phyloP scores from a whole-genome alignment of 2,797 vertebrate species.

The Taeniopygia guttata region DNA sequence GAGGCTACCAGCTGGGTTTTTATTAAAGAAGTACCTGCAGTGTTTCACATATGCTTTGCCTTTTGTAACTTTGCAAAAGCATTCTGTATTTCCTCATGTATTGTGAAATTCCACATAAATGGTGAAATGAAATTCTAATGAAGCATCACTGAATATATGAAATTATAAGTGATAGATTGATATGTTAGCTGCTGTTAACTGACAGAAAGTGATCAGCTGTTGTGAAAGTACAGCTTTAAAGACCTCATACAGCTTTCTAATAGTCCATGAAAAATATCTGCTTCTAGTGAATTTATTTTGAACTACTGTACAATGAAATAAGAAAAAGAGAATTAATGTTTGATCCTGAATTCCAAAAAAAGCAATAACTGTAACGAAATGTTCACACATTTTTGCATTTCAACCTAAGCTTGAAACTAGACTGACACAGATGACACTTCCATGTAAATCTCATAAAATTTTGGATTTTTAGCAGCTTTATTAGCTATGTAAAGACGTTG shows the following conservation, averaged over 20 bases:
- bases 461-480: neutral
- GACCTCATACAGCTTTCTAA: neutral
- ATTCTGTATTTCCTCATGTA: neutral
- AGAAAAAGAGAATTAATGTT: neutral
- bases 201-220: neutral
- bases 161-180: neutral
- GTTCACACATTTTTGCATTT: neutral
- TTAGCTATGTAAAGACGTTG: neutral
- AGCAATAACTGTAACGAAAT: neutral
- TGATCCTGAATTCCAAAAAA: neutral
- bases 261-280: neutral
- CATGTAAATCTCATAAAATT: neutral
- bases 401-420: neutral
- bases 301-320: neutral
- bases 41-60: neutral
- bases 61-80: neutral
- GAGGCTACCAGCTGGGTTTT: neutral
- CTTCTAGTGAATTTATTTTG: neutral
- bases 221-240: neutral
- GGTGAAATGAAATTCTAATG: slow-evolving; percentile 20
- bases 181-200: neutral
- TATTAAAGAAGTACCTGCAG: neutral
- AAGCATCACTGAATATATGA: neutral
- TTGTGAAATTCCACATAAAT: neutral
- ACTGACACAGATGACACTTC: neutral